Evolutionary conservation across 2,113 vertebrate species (phyloP).

Genomic region (Caranx melampygus): DNA sequence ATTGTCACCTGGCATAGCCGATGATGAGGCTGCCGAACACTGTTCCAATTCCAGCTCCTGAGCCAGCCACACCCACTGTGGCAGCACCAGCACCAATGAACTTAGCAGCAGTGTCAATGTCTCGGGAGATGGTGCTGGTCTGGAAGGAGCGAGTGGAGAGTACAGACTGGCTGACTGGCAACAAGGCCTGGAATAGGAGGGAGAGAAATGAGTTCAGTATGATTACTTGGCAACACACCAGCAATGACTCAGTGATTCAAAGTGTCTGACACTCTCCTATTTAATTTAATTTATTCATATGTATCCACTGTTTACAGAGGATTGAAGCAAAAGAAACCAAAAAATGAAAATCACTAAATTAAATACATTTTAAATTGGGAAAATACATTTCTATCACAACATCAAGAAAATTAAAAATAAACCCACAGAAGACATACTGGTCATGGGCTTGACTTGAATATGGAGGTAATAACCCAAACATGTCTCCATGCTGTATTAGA

Average conservation of each 20-base stretch:
- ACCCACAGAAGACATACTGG: too few relatives aligned
- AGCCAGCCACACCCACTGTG: constrained; percentile 87
- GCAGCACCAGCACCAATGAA: constrained; percentile 87
- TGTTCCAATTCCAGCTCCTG: constrained; percentile 86
- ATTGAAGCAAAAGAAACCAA: too few relatives aligned
- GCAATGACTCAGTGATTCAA: neutral
- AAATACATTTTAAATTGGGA: too few relatives aligned
- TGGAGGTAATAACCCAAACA: too few relatives aligned
- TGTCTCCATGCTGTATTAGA: too few relatives aligned
- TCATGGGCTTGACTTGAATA: too few relatives aligned
- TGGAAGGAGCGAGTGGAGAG: constrained; percentile 78
- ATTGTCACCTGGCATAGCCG: constrained; percentile 83
- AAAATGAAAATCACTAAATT: too few relatives aligned
- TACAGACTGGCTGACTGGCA: constrained; percentile 73
- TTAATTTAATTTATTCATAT: too few relatives aligned
- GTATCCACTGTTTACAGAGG: too few relatives aligned
- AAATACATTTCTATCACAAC: too few relatives aligned
- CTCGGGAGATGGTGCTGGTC: constrained; percentile 82
- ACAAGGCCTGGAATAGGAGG: constrained; percentile 59
- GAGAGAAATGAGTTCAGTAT: neutral
- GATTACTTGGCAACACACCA: neutral
- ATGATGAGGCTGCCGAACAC: constrained; percentile 88
- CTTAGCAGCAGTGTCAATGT: constrained; percentile 87
- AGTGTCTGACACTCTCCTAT: too few relatives aligned
- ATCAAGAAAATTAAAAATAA: too few relatives aligned